Evolutionary conservation across 2,888 invertebrate species (phyloP).

Genomic region (Cordilura impudica): DNA sequence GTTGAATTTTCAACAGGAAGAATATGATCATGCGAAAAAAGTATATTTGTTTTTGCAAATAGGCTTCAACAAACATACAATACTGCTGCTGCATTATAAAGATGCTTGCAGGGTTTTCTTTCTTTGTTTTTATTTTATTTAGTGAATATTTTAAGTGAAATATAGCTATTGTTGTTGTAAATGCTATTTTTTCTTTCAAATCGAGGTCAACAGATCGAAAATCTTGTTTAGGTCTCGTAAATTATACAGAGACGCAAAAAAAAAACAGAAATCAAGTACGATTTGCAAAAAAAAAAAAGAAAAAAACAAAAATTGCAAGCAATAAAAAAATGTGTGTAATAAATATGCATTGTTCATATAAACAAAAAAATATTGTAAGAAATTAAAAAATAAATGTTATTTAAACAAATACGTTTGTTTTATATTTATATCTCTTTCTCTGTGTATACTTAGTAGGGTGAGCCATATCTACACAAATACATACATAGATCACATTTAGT

Average conservation of each 20-base stretch:
- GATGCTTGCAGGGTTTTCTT: slow-evolving; percentile 13
- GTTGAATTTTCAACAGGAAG: slow-evolving; percentile 45
- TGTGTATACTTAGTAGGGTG: slow-evolving; percentile 20
- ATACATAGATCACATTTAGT: slow-evolving; percentile 15
- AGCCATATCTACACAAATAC: slow-evolving; percentile 11
- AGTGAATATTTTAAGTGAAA: slow-evolving; percentile 10
- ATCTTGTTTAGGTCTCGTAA: slow-evolving; percentile 57
- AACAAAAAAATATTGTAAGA: slow-evolving; percentile 20
- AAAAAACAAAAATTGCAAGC: no score
- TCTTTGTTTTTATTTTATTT: neutral
- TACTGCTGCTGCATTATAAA: neutral
- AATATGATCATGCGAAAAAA: slow-evolving; percentile 34
- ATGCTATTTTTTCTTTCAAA: slow-evolving; percentile 63
- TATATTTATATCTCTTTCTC: slow-evolving; percentile 8
- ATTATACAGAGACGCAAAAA: slow-evolving; percentile 42
- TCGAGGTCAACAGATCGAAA: slow-evolving; percentile 64
- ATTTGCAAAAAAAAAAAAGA: slow-evolving; percentile 4
- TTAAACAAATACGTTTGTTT: slow-evolving; percentile 33
- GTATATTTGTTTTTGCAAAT: slow-evolving; percentile 42
- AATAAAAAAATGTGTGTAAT: slow-evolving; percentile 33
- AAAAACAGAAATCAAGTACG: slow-evolving; percentile 34
- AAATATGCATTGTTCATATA: slow-evolving; percentile 43
- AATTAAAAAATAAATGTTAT: slow-evolving; percentile 11
- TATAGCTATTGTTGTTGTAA: slow-evolving; percentile 20
- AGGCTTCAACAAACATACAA: neutral